phyloP scores from a whole-genome alignment of 2,113 vertebrate species.

The Phylloscopus whistleri region DNA sequence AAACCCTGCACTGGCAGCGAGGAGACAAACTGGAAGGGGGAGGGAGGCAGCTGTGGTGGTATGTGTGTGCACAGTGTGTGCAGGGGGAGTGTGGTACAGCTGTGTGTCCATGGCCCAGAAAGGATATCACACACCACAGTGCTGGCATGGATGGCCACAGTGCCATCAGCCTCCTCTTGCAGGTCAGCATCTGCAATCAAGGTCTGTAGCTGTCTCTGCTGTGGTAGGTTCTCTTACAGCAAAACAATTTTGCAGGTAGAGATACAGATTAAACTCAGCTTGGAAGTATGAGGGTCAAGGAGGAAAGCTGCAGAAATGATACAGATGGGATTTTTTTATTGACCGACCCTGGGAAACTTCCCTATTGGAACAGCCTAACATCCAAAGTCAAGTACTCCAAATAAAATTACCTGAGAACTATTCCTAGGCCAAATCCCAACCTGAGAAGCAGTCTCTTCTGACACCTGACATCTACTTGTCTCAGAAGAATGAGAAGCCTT shows the following conservation, averaged over 20 bases:
- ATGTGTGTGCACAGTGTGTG: background rate
- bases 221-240: background rate
- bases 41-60: background rate
- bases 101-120: background rate
- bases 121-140: fast-evolving
- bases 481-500: background rate
- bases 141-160: background rate
- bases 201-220: background rate
- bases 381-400: background rate
- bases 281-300: background rate
- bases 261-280: background rate
- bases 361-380: background rate
- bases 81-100: background rate
- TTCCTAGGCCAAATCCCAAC: background rate
- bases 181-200: background rate
- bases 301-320: background rate
- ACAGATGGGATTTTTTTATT: background rate
- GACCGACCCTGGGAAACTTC: background rate
- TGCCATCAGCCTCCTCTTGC: background rate
- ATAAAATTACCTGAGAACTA: background rate
- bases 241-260: background rate
- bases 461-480: background rate
- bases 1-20: background rate
- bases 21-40: background rate
- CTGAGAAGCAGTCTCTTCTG: background rate